Base-by-base conservation (phyloP, 1,140 invertebrate genomes). In the Macrotrachela quadricornifera region DNA sequence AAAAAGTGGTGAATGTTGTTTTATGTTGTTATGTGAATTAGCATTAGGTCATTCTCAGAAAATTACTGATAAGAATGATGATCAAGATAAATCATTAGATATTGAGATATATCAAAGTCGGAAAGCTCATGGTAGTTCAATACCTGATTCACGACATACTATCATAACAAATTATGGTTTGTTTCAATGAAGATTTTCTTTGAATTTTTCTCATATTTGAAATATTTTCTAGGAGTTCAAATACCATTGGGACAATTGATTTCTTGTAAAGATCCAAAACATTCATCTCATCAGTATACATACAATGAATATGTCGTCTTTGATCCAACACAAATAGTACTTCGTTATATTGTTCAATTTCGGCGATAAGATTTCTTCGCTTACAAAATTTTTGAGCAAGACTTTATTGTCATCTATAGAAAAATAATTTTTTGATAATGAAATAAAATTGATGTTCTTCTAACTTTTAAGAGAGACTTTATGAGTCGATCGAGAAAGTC, bases 291-390 rank as follows among this genome's bases (percentile, higher is more conserved):
- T 8, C 3, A 2, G 8, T 8, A 66, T 16, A 57, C 59, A 30
- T 63, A 66, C 56, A 71, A 65, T 58, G 69, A 73, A 58, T 73
- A 68, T 56, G 63, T 73, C 17, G 61, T 72, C 12, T 67, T 67
- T 51, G 62, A 71, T 52, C 41, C 62, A 12, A 56, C 62, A 21
- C 70, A 71, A 61, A 61, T 71, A 10, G 61, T 61, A 49, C 50
- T 72, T 13, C 59, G 68, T 10, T 73, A 71, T 55, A 56, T 73
- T 46, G 59, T 72, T 30, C 57, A 65, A 53, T 67, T 63, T 52
- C 21, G 21, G 8, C 21, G 21, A 30, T 30, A 30, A 30, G n/a
- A n/a, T n/a, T n/a, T n/a, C n/a, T n/a, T n/a, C n/a, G n/a, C n/a
- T n/a, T n/a, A n/a, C n/a, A n/a, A n/a, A n/a, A n/a, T n/a, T n/a